phyloP scores from a whole-genome alignment of 2,888 invertebrate genomes.

The Mesochorus sp. region DNA sequence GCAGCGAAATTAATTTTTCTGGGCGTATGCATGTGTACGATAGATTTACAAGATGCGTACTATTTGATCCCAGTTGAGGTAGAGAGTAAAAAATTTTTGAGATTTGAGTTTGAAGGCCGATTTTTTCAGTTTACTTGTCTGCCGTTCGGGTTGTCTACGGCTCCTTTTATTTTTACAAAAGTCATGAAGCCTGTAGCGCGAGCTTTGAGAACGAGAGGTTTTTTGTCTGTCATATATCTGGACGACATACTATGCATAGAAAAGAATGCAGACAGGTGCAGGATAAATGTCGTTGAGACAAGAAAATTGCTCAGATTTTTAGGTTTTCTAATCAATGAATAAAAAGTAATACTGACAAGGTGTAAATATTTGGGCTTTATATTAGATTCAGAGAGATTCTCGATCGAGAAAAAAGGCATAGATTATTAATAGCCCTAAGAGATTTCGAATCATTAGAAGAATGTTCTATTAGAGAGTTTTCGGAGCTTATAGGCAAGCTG shows the following conservation, averaged over 20 bases:
- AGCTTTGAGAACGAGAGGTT: constrained; percentile 17
- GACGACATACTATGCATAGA: constrained; percentile 17
- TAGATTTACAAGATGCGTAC: constrained; percentile 39
- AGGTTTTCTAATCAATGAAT: background rate
- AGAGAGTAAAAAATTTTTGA: constrained; percentile 36
- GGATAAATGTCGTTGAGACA: background rate
- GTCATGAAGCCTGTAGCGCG: constrained; percentile 48
- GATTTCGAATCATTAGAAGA: background rate
- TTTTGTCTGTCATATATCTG: constrained; percentile 20
- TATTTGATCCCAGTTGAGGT: constrained; percentile 26
- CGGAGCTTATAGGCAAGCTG: background rate
- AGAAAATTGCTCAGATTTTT: background rate
- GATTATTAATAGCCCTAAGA: background rate
- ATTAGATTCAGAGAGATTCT: background rate
- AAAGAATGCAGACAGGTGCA: background rate
- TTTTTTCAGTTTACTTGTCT: constrained; percentile 44
- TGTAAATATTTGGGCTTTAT: background rate
- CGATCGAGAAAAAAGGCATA: background rate
- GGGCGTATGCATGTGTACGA: background rate
- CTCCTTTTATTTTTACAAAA: constrained; percentile 54
- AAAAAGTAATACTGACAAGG: background rate
- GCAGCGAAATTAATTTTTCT: background rate
- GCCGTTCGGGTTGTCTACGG: constrained; percentile 42
- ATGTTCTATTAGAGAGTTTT: background rate
- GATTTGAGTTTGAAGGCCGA: constrained; percentile 32